These are phyloP conservation scores for Astyanax mexicanus DNA, from an alignment of 2,797 vertebrate genomes.

Conservation along the genomic window DNA sequence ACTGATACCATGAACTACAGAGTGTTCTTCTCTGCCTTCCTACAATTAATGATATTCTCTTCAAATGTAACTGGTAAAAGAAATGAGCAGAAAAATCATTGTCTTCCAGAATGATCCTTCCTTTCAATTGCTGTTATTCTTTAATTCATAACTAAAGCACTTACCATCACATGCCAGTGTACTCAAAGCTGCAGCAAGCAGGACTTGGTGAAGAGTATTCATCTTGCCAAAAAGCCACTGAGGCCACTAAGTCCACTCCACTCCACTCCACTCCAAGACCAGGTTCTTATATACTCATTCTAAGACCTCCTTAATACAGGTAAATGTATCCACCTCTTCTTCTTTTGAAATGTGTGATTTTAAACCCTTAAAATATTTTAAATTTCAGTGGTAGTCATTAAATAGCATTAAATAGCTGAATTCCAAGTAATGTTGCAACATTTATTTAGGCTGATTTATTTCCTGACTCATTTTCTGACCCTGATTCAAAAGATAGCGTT, in stretches of 20 bases:
- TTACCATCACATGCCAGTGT: constrained; percentile 24
- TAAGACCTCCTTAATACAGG: constrained; percentile 2
- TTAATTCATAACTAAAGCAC: not conserved
- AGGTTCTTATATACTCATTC: constrained; percentile 2
- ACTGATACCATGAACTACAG: constrained; percentile 61
- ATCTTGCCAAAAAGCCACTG: constrained; percentile 13
- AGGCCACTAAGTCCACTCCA: too few species aligned
- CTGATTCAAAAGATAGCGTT: too few species aligned
- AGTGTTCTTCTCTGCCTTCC: constrained; percentile 31
- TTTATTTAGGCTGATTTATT: too few species aligned
- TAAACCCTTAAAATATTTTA: too few species aligned
- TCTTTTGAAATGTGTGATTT: not conserved
- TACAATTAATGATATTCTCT: constrained; percentile 62
- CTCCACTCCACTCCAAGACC: not conserved
- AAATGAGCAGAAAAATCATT: not conserved
- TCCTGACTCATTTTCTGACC: too few species aligned
- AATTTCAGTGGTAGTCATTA: too few species aligned
- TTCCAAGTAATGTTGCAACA: too few species aligned
- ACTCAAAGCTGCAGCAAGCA: constrained; percentile 32
- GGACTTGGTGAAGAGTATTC: constrained; percentile 4
- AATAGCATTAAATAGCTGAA: too few species aligned
- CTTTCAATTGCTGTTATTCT: not conserved
- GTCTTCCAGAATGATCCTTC: not conserved
- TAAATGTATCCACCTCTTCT: not conserved
- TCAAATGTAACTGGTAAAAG: constrained; percentile 37